Percentiles rank a stretch among this genome's conserved stretches.
phyloP scores from a whole-genome alignment of 2,888 invertebrate genomes.

The Phyto melanocephala region DNA sequence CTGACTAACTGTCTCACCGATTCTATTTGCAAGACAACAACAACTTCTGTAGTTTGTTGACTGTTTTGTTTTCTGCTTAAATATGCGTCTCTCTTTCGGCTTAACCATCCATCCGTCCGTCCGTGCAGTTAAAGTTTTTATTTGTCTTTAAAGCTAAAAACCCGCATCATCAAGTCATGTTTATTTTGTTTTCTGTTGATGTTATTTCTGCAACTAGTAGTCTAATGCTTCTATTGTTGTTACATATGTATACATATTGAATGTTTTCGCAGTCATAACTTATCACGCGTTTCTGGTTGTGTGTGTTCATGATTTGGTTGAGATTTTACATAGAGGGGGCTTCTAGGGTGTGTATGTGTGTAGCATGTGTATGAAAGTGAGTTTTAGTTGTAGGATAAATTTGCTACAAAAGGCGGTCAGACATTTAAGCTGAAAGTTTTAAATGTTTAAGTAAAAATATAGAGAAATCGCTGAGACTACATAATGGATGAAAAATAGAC shows the following conservation, averaged over 20 bases:
- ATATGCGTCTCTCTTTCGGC: background rate
- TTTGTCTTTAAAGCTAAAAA: slow-evolving; percentile 15
- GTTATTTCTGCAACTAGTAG: background rate
- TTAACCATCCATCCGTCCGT: background rate
- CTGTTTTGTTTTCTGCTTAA: background rate
- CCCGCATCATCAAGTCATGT: slow-evolving; percentile 48
- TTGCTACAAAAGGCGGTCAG: background rate
- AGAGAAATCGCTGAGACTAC: too few relatives aligned
- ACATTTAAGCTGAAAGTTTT: background rate
- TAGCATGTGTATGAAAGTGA: too few relatives aligned
- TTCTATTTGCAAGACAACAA: background rate
- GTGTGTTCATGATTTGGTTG: slow-evolving; percentile 25
- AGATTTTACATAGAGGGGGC: background rate
- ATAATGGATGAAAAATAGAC: too few relatives aligned
- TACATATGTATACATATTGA: slow-evolving; percentile 14
- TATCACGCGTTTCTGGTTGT: slow-evolving; percentile 37
- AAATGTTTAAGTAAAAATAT: background rate
- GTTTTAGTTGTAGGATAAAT: slow-evolving; percentile 5
- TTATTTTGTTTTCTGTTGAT: slow-evolving; percentile 54
- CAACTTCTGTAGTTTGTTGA: background rate
- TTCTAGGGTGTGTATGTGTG: background rate
- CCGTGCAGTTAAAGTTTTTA: slow-evolving; percentile 10
- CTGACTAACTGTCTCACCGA: background rate
- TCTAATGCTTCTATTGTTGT: slow-evolving; percentile 23
- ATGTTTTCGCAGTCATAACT: slow-evolving; percentile 37